Conservation (phyloP, 2,888 invertebrate genomes). For the Trachelus tabidus region DNA sequence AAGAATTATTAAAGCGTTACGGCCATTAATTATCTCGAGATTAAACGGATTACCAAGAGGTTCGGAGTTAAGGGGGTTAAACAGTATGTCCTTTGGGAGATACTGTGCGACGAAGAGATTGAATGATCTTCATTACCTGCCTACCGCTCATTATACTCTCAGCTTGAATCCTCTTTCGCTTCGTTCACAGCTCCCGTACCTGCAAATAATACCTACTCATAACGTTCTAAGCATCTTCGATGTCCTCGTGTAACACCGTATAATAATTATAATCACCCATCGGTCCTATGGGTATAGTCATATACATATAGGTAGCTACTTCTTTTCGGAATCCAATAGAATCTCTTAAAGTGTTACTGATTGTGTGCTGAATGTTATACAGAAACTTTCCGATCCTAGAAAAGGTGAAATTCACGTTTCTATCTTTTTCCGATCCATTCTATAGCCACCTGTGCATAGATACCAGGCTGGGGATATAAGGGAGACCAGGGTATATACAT, state of each 20-base stretch:
- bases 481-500: not conserved
- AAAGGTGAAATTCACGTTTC: not conserved
- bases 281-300: not conserved
- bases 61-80: conserved; percentile 34
- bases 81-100: conserved; percentile 35
- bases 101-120: conserved; percentile 45
- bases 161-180: conserved; percentile 41
- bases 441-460: not conserved
- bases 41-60: conserved; percentile 46
- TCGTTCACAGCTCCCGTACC: conserved; percentile 15
- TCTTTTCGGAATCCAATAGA: not conserved
- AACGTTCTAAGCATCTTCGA: not conserved
- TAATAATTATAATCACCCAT: conserved; percentile 20
- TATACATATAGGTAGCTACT: not conserved
- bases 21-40: conserved; percentile 50
- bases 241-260: conserved; percentile 18
- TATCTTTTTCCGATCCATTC: not conserved
- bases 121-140: conserved; percentile 59
- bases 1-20: conserved; percentile 44
- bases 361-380: not conserved
- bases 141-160: conserved; percentile 56
- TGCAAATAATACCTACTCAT: conserved; percentile 11
- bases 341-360: not conserved
- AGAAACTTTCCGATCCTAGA: not conserved
- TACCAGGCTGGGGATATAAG: not conserved